Conservation (phyloP, 2,113 vertebrate species). For the Saccopteryx leptura region DNA sequence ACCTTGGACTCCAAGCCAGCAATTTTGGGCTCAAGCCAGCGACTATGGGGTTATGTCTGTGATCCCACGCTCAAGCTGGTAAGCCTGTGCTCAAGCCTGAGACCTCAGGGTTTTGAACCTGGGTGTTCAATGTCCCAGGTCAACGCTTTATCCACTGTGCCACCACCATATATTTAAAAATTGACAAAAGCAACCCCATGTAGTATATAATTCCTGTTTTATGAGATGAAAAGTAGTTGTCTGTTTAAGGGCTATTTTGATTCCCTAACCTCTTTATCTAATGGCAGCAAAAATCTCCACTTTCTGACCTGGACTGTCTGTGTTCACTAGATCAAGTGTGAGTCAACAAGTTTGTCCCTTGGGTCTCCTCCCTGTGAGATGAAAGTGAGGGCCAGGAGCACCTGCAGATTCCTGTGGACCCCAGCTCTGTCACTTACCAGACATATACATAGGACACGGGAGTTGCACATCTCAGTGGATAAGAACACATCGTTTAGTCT, state of each 20-base stretch:
- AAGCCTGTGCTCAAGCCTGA: too few relatives aligned
- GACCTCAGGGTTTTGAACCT: too few relatives aligned
- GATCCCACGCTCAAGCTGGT: too few relatives aligned
- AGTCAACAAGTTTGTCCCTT: not conserved
- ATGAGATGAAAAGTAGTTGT: not conserved
- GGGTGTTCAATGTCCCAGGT: too few relatives aligned
- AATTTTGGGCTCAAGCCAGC: too few relatives aligned
- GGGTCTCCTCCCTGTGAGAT: not conserved
- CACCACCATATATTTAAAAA: not conserved
- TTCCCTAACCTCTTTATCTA: not conserved
- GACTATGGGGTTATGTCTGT: too few relatives aligned
- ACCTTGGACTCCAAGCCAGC: too few relatives aligned
- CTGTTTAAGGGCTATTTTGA: conserved; percentile 11
- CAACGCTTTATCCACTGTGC: too few relatives aligned
- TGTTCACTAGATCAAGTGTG: not conserved
- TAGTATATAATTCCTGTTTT: not conserved
- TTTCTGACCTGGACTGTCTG: not conserved
- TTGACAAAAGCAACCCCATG: not conserved
- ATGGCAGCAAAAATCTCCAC: not conserved
- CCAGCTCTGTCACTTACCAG: accelerated
- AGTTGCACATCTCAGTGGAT: not conserved
- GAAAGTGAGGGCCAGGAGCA: not conserved
- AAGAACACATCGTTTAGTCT: not conserved
- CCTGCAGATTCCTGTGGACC: not conserved
- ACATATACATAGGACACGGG: accelerated